These are phyloP conservation scores for Phocoena phocoena DNA, from an alignment of 2,113 vertebrate genomes.

Conservation along the genomic window DNA sequence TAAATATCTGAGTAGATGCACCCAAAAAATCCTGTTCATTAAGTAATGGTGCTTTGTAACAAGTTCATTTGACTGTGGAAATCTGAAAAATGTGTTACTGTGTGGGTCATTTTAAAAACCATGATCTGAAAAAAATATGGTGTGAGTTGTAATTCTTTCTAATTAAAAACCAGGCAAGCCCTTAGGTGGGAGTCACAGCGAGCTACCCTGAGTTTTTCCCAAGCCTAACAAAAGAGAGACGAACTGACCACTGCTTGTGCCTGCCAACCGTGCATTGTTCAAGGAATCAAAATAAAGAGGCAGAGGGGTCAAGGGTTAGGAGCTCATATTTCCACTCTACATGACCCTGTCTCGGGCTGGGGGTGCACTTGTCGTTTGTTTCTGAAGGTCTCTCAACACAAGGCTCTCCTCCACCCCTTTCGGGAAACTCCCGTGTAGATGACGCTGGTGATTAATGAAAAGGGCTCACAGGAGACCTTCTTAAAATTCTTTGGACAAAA, in stretches of 20 bases:
- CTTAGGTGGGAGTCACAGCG: conserved; percentile 82
- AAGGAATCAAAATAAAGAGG: conserved; percentile 86
- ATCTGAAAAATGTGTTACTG: conserved; percentile 52
- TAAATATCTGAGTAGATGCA: background rate
- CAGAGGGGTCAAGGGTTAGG: conserved; percentile 82
- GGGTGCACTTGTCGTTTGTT: conserved; percentile 82
- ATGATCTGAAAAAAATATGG: conserved; percentile 62
- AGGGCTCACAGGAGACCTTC: conserved; percentile 78
- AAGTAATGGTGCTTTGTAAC: background rate
- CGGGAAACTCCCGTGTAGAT: conserved; percentile 78
- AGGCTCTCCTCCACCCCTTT: conserved; percentile 71
- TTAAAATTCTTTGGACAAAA: conserved; percentile 72
- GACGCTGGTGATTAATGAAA: conserved; percentile 82
- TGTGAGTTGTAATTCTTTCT: conserved; percentile 82
- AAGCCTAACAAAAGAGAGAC: conserved; percentile 85
- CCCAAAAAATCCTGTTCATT: background rate
- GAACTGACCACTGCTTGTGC: conserved; percentile 82
- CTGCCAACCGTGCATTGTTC: conserved; percentile 83
- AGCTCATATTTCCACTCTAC: conserved; percentile 86
- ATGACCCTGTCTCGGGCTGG: conserved; percentile 82
- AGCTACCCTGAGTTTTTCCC: conserved; percentile 82
- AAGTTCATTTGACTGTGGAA: background rate
- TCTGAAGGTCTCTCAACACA: conserved; percentile 83
- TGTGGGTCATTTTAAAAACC: conserved; percentile 47
- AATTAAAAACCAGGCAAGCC: conserved; percentile 84